Conservation (phyloP, 1,140 invertebrate genomes). For the Gerris buenoi region DNA sequence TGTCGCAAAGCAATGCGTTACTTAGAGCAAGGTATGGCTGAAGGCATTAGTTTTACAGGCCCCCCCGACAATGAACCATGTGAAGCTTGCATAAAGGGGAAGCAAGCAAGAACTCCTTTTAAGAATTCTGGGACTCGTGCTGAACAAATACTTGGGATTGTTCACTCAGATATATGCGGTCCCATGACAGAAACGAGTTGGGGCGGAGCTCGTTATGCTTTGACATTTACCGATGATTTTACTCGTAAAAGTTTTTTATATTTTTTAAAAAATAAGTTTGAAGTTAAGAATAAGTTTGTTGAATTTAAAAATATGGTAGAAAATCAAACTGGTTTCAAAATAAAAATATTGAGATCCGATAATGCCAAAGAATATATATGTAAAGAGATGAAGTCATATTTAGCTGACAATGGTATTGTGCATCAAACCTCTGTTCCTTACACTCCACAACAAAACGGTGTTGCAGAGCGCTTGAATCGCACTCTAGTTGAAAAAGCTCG, state of each 20-base stretch:
- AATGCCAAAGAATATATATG: conserved; percentile 27
- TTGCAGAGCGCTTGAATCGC: conserved; percentile 26
- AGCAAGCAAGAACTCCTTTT: background rate
- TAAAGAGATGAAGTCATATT: conserved; percentile 2
- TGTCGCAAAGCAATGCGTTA: no score
- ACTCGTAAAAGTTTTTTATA: conserved; percentile 15
- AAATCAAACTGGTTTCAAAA: conserved; percentile 13
- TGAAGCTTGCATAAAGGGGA: no score
- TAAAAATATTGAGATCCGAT: conserved; percentile 17
- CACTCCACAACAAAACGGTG: conserved; percentile 30
- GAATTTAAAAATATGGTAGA: conserved; percentile 4
- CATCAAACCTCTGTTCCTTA: conserved; percentile 21
- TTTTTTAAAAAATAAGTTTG: conserved; percentile 10
- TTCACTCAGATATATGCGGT: conserved; percentile 29
- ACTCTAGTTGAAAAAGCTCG: conserved; percentile 25
- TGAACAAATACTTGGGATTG: conserved; percentile 6
- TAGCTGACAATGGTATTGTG: conserved; percentile 6
- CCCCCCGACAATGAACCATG: background rate
- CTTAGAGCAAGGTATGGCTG: background rate
- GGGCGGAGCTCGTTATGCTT: conserved; percentile 28
- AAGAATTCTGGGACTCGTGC: background rate
- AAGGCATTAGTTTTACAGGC: background rate
- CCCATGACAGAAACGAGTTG: conserved; percentile 28
- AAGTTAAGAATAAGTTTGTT: conserved; percentile 4
- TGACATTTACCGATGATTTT: conserved; percentile 33